These are phyloP conservation scores for Tyto alba DNA, from an alignment of 2,113 vertebrate species.

Conservation along the genomic window DNA sequence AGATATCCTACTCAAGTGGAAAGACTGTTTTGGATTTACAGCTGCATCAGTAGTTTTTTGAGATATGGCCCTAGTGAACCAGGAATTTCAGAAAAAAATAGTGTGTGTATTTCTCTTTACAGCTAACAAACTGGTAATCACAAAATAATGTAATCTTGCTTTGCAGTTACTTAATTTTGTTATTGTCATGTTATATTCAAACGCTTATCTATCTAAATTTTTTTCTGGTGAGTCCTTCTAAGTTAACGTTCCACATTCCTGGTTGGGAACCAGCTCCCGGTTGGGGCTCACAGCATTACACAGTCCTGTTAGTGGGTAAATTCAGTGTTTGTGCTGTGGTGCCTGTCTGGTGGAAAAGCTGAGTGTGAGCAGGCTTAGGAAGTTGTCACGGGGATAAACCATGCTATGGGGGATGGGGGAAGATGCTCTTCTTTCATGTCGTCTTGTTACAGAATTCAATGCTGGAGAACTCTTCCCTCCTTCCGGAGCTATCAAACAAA, in stretches of 20 bases:
- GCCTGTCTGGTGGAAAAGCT: neutral
- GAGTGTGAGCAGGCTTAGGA: neutral
- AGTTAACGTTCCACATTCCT: neutral
- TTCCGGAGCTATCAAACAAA: slow-evolving; percentile 76
- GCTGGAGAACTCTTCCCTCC: slow-evolving; percentile 71
- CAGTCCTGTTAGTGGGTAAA: neutral
- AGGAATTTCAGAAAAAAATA: neutral
- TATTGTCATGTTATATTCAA: neutral
- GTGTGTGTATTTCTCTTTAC: neutral
- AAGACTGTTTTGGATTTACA: neutral
- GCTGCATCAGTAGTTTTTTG: neutral
- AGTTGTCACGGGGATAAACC: neutral
- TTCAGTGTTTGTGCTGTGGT: neutral
- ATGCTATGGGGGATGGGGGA: neutral
- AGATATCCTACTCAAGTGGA: neutral
- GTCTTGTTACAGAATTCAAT: slow-evolving; percentile 67
- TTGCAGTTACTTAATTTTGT: neutral
- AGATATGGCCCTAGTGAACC: neutral
- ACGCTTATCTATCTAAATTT: neutral
- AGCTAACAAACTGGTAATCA: neutral
- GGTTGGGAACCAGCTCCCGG: neutral
- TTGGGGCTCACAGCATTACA: neutral
- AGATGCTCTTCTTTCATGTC: neutral
- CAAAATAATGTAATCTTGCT: neutral
- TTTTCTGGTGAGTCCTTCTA: neutral